Evolutionary conservation across 2,113 vertebrate genomes (phyloP), one percentile per base, ranked within the genome.

Genomic region (sheep (Ovis aries)): DNA sequence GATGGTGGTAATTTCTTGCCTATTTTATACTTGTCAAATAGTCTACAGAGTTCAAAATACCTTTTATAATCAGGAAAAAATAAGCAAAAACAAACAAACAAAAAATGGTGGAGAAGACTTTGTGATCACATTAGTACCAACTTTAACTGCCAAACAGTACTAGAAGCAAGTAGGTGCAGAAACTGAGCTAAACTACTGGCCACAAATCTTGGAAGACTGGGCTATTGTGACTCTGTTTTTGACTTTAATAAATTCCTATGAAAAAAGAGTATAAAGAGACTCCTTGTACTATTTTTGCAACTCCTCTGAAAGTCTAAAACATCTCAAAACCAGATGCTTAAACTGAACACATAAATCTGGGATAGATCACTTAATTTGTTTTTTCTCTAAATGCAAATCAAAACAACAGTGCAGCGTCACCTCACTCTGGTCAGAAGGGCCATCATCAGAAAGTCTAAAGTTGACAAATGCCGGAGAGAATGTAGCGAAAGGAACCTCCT

Each of bases 41-140:
- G 57, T 89, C 88, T 43, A 91, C 23, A 89, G 55, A 96, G 50
- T 86, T 95, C 71, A 94, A 95, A 95, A 59, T 59, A 92, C 33
- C 62, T 57, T 43, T 90, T 57, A 55, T 17, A 74, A 78, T 84
- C 12, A 94, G 52, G 15, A 85, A 90, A 94, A 87, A 59, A 27
- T 80, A 60, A 57, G 57, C 84, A 88, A 95, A 94, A 83, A 81
- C 48, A 80, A 90, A 62, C 59, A 31, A 33, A 74, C 17, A 71
- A 93, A 36, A 90, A 45, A 17, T 17, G 16, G 23, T 77, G 53
- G 52, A 78, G 33, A 88, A 80, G 67, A 59, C 48, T 62, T 5
- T 83, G 40, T 88, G 45, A 62, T 3, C 48, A 19, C 31, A 82
- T 48, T 21, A 78, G 25, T 14, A 60, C 31, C 74, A 83, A 43